Evolutionary conservation across 1,140 invertebrate species (phyloP).

Genomic region (Maniola jurtina): DNA sequence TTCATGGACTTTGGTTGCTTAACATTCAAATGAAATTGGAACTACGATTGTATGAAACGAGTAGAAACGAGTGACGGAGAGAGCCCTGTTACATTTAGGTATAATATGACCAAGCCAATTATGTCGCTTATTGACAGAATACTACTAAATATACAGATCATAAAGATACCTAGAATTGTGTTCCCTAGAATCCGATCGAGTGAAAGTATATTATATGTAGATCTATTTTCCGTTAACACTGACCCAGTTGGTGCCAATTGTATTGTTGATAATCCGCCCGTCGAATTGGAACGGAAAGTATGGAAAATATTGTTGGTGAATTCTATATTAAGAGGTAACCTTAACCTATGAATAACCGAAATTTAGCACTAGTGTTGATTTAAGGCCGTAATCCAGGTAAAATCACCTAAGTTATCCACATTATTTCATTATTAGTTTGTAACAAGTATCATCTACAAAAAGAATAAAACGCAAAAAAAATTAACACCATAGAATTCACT

Average conservation of each 20-base stretch:
- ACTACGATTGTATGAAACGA: too few relatives aligned
- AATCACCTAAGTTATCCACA: too few relatives aligned
- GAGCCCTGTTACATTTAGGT: too few relatives aligned
- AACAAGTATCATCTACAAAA: too few relatives aligned
- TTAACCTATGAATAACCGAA: not conserved
- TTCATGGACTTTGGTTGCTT: too few relatives aligned
- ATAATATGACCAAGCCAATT: not conserved
- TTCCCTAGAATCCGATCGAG: slow-evolving; percentile 1
- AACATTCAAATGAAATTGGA: too few relatives aligned
- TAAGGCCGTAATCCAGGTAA: too few relatives aligned
- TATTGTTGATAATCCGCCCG: slow-evolving; percentile 11
- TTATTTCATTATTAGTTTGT: too few relatives aligned
- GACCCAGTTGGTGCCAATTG: slow-evolving; percentile 4
- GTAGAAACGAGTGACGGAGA: too few relatives aligned
- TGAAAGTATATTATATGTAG: slow-evolving; percentile 7
- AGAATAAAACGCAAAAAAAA: too few relatives aligned
- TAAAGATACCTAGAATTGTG: not conserved
- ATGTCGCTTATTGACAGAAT: not conserved
- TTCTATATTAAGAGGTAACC: not conserved
- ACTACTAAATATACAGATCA: too few relatives aligned
- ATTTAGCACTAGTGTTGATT: not conserved
- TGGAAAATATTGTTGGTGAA: not conserved
- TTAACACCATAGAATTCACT: too few relatives aligned
- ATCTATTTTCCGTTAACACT: slow-evolving; percentile 3
- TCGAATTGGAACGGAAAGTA: not conserved